A percentile compares a stretch with the other conserved stretches of the same genome.
phyloP scores from a whole-genome alignment of 2,888 invertebrate genomes.

The Malthinus seriepunctatus region DNA sequence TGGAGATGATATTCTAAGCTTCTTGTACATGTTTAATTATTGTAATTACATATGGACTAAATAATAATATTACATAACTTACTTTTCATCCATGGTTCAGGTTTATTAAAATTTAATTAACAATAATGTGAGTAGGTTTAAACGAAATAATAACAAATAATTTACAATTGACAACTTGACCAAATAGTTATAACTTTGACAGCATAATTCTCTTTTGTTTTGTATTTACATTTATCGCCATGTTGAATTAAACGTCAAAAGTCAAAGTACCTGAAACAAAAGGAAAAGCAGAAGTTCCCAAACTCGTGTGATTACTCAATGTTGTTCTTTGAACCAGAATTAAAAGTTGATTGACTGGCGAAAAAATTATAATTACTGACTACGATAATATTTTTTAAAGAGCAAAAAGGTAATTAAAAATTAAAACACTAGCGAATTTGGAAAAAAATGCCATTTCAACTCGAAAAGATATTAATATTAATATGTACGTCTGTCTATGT shows the following conservation, averaged over 20 bases:
- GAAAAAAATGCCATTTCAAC: too few relatives aligned
- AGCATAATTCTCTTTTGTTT: constrained; percentile 30
- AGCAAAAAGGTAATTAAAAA: too few relatives aligned
- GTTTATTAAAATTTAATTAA: not conserved
- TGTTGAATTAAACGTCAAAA: constrained; percentile 18
- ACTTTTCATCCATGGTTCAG: constrained; percentile 39
- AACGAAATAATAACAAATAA: constrained; percentile 15
- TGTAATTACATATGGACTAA: constrained; percentile 7
- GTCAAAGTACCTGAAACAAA: not conserved
- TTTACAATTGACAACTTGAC: constrained; percentile 19
- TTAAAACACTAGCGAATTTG: too few relatives aligned
- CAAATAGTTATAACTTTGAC: constrained; percentile 32
- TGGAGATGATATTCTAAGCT: constrained; percentile 12
- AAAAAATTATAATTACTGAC: too few relatives aligned
- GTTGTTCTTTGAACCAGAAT: too few relatives aligned
- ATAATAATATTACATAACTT: constrained; percentile 29
- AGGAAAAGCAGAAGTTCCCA: too few relatives aligned
- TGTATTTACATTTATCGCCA: constrained; percentile 34
- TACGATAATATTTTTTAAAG: too few relatives aligned
- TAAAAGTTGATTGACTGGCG: too few relatives aligned
- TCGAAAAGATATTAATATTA: too few relatives aligned
- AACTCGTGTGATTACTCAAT: too few relatives aligned
- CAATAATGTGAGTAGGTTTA: not conserved
- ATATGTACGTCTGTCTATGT: too few relatives aligned
- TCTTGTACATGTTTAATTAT: not conserved